Evolutionary conservation across 2,888 invertebrate genomes (phyloP), one percentile per base, ranked within the genome.

Genomic region (Drosophila nr. fundita): DNA sequence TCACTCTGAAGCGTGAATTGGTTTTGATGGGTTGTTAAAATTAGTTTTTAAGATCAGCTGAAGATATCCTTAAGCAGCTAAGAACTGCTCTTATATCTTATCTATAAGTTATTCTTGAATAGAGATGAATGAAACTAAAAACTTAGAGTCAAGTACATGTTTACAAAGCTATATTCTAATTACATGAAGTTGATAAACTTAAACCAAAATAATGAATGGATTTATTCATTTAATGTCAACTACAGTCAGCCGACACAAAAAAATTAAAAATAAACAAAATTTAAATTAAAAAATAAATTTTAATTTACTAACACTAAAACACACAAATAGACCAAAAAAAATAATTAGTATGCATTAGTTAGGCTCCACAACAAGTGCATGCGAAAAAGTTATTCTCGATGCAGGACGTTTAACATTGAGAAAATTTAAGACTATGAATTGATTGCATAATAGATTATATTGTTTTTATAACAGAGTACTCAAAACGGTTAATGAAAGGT

Each of bases 41-140:
- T 21, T 42, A 21, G 15, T 24, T 15, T 8, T 4, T 24, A 24
- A 8, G 24, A 45, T 24, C 24, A 8, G 45, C 8, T 24, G 2
- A 15, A 24, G 7, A 24, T 45, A 24, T 24, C 24, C 24, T 24
- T 24, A 4, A 1, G 8, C 24, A 1, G 7, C 4, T 0, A 13
- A 13, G 3, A 21, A 2, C 0, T 42, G 0, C 11, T 1, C 21
- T 4, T 42, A 13, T 15, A 2, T 2, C 13, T 21, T 13, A 21
- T 15, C 21, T 13, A 42, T 13, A 13, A n/a, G 10, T 1, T 40
- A 21, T 10, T 21, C n/a, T 10, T 42, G 21, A 21, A 11, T 42
- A 2, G 11, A 5, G 0, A 11, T 1, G 5, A 42, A 42, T 11
- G 4, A n/a, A 40, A n/a, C 1, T 10, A 40, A 11, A 21, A 40